phyloP scores from a whole-genome alignment of 2,888 invertebrate species.

The Shargacucullia verbasci region DNA sequence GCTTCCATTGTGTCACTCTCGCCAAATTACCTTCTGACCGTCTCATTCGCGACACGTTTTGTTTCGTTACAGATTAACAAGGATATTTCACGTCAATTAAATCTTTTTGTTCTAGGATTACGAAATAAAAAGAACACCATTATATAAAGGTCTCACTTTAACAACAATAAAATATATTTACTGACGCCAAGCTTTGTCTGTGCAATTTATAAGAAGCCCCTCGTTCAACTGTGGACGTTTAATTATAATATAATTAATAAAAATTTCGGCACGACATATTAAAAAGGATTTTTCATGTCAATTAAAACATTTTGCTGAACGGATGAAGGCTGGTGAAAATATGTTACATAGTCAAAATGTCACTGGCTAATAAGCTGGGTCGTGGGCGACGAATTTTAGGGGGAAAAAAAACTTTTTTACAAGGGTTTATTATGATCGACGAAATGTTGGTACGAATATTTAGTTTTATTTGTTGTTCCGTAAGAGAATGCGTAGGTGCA shows the following conservation, averaged over 20 bases:
- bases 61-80: conserved; percentile 12
- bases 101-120: too few species aligned
- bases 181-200: too few species aligned
- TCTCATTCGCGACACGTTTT: conserved; percentile 6
- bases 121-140: too few species aligned
- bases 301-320: conserved; percentile 8
- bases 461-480: too few species aligned
- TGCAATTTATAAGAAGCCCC: too few species aligned
- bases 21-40: conserved; percentile 9
- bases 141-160: too few species aligned
- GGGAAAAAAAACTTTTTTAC: too few species aligned
- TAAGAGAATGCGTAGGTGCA: too few species aligned
- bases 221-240: too few species aligned
- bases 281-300: conserved; percentile 9
- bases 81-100: conserved; percentile 4
- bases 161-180: too few species aligned
- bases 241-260: background rate
- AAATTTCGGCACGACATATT: background rate
- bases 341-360: conserved; percentile 1
- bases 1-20: conserved; percentile 17
- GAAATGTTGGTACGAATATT: too few species aligned
- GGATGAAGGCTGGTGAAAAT: conserved; percentile 1
- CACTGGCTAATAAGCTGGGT: background rate
- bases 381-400: background rate
- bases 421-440: too few species aligned